These are phyloP conservation scores for Otis tarda DNA, from an alignment of 2,113 vertebrate genomes.

Conservation along the genomic window DNA sequence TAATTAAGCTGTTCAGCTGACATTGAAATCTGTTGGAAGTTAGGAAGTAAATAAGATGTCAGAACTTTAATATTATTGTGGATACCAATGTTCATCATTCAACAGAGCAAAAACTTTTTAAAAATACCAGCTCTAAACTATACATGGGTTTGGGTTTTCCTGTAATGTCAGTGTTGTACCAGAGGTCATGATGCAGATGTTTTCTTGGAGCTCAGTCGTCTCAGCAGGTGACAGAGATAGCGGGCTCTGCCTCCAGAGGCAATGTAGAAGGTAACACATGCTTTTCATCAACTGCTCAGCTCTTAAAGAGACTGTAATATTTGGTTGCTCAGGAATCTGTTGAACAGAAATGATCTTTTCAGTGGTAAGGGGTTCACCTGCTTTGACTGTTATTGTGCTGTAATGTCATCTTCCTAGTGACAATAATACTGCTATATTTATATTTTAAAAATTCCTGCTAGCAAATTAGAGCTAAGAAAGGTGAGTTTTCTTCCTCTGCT, in stretches of 20 bases:
- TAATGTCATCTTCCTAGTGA: neutral
- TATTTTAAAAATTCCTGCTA: neutral
- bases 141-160: neutral
- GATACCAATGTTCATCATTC: fast-evolving
- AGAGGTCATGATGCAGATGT: neutral
- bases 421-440: neutral
- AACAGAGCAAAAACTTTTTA: neutral
- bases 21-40: neutral
- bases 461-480: neutral
- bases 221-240: neutral
- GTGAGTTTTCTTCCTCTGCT: neutral
- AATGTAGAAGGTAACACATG: neutral
- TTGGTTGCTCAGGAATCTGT: neutral
- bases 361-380: neutral
- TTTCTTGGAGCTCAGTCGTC: neutral
- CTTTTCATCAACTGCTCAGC: neutral
- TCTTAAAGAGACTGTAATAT: neutral
- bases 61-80: neutral
- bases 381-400: neutral
- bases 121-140: neutral
- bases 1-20: neutral
- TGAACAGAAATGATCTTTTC: neutral
- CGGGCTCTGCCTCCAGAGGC: neutral
- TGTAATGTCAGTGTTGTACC: neutral
- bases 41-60: neutral